Conservation (phyloP, 2,113 vertebrate genomes). For the Antechinus flavipes region DNA sequence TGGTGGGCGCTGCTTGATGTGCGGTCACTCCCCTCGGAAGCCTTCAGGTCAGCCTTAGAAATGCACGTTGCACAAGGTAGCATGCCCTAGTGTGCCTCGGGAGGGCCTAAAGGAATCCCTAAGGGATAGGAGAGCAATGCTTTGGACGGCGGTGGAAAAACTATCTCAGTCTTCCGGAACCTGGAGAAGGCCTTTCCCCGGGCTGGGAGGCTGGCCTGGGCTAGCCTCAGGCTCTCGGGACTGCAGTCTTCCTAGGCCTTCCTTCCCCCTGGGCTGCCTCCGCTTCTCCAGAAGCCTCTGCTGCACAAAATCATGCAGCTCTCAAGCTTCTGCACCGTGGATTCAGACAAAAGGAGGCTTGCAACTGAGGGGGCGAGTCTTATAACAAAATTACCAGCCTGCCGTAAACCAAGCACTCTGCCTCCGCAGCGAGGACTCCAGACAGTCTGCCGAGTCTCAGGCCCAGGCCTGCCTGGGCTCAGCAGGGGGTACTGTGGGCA, state of each 20-base stretch:
- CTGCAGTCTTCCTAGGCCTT: background rate
- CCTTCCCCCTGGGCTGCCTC: background rate
- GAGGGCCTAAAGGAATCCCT: background rate
- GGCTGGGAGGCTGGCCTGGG: background rate
- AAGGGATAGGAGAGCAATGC: background rate
- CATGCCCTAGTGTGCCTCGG: background rate
- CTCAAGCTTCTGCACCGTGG: accelerated
- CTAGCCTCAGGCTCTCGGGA: background rate
- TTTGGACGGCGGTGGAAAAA: background rate
- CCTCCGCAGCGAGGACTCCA: slow-evolving; percentile 10
- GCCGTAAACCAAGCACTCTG: background rate
- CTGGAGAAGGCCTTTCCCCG: background rate
- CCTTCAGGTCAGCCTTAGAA: background rate
- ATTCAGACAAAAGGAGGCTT: slow-evolving; percentile 2
- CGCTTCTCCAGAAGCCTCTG: accelerated
- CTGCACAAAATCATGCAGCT: background rate
- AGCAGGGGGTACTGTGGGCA: slow-evolving; percentile 58
- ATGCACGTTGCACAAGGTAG: background rate
- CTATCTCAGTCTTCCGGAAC: background rate
- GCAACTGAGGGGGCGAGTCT: background rate
- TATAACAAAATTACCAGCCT: background rate
- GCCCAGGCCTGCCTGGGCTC: background rate
- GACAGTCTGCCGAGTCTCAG: slow-evolving; percentile 35
- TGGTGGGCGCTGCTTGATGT: background rate
- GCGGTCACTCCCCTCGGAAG: background rate